A percentile compares a stretch with the other conserved stretches of the same genome.
Conservation (phyloP, 2,888 invertebrate genomes). For the Rhaphigaster nebulosa region DNA sequence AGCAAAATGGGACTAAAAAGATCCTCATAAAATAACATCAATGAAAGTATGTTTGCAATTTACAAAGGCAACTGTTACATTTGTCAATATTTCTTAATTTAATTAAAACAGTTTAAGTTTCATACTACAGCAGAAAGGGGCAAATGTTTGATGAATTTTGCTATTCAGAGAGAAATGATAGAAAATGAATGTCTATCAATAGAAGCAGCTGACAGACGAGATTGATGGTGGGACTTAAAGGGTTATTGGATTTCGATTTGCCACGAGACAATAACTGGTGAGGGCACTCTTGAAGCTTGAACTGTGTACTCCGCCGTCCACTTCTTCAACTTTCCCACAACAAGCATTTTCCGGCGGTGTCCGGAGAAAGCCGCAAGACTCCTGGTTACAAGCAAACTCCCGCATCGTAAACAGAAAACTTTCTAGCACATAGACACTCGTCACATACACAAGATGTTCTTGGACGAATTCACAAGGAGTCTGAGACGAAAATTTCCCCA, state of each 20-base stretch:
- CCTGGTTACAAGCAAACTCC: not conserved
- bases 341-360: not conserved
- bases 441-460: not conserved
- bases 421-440: not conserved
- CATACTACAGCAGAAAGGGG: no score
- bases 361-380: not conserved
- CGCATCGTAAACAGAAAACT: not conserved
- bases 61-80: no score
- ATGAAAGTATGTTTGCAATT: no score
- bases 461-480: not conserved
- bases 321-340: conserved; percentile 1
- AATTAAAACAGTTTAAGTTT: no score
- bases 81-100: no score
- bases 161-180: not conserved
- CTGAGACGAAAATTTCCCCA: not conserved
- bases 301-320: not conserved
- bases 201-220: not conserved
- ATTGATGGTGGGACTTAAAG: not conserved
- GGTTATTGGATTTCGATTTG: conserved; percentile 26
- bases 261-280: not conserved
- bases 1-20: no score
- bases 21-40: no score
- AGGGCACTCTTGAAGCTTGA: not conserved
- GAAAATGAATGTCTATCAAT: not conserved
- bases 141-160: no score